Evolutionary conservation across 2,797 vertebrate genomes (phyloP).

Genomic region (Poecilia wingei): DNA sequence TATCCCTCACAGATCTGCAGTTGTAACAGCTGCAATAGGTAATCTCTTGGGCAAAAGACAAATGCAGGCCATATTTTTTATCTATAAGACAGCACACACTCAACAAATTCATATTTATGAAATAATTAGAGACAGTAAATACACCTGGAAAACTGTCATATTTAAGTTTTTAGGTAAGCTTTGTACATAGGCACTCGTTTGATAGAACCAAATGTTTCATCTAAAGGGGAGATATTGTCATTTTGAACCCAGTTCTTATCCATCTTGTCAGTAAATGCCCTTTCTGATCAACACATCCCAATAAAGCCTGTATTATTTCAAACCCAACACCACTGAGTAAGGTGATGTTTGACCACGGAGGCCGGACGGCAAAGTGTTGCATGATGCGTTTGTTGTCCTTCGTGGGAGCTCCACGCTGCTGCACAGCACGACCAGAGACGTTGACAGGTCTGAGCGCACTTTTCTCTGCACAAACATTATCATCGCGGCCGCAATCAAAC

Average conservation of each 20-base stretch:
- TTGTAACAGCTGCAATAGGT: neutral
- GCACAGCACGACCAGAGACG: neutral
- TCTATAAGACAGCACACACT: neutral
- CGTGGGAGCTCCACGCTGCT: neutral
- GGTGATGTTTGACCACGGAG: conserved; percentile 7
- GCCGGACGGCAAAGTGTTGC: conserved; percentile 1
- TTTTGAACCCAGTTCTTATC: neutral
- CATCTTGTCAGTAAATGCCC: neutral
- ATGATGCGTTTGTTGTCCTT: conserved; percentile 12
- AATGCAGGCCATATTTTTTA: neutral
- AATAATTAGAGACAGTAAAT: neutral
- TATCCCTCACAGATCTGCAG: neutral
- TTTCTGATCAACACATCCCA: neutral
- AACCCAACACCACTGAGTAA: neutral
- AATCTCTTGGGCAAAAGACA: neutral
- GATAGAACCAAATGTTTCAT: neutral
- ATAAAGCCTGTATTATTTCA: neutral
- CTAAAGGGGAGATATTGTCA: neutral
- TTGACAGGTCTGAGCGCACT: conserved; percentile 1
- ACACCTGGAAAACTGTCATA: neutral
- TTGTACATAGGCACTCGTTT: neutral
- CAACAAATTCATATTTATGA: neutral
- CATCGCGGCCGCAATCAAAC: neutral
- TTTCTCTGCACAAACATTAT: conserved; percentile 1
- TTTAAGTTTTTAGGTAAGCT: neutral